phyloP scores from a whole-genome alignment of 2,797 vertebrate species.

The Stomatorhinus walkeri region DNA sequence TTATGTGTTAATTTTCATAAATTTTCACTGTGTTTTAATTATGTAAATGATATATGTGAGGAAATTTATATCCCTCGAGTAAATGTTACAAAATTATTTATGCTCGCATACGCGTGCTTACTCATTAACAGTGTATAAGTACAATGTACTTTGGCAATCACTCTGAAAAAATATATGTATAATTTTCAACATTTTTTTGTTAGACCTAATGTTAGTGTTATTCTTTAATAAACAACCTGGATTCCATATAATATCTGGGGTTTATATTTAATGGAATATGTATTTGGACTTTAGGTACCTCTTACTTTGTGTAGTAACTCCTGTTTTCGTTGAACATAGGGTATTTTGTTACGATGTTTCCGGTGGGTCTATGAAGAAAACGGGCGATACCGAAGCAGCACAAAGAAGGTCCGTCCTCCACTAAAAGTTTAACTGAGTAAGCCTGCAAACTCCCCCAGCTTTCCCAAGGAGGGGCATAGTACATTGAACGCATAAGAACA shows the following conservation, averaged over 20 bases:
- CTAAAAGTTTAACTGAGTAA: not conserved
- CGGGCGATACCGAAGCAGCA: slow-evolving; percentile 20
- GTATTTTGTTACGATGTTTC: slow-evolving; percentile 27
- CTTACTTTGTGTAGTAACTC: not conserved
- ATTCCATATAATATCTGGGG: not conserved
- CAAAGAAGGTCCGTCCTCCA: not conserved
- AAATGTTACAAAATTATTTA: not conserved
- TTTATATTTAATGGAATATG: not conserved
- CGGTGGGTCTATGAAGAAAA: slow-evolving; percentile 22
- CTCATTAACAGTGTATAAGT: not conserved
- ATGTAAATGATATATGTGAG: not conserved
- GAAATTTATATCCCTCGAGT: not conserved
- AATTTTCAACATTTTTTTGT: not conserved
- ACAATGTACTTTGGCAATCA: not conserved
- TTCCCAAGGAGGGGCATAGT: not conserved
- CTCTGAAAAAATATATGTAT: not conserved
- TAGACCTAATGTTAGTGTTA: not conserved
- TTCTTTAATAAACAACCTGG: not conserved
- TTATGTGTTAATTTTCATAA: not conserved
- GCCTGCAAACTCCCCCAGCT: not conserved
- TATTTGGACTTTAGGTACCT: not conserved
- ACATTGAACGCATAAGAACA: not conserved
- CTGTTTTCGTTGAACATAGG: not conserved
- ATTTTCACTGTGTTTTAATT: not conserved
- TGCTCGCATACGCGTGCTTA: not conserved